Evolutionary conservation across 2,888 invertebrate species (phyloP).

Genomic region (Trissolcus brochymenae): DNA sequence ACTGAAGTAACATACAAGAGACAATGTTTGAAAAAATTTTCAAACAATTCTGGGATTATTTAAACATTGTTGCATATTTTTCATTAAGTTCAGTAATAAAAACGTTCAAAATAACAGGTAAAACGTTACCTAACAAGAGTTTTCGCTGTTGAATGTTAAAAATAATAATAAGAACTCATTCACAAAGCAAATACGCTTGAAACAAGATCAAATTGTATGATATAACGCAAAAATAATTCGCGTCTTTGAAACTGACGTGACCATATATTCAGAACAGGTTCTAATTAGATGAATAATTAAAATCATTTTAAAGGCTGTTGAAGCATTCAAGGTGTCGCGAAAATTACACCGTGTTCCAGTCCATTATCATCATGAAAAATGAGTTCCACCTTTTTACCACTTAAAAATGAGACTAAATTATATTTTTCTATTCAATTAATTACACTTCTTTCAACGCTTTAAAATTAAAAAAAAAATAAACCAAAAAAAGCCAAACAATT

Average conservation of each 20-base stretch:
- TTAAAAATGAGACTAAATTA: not conserved
- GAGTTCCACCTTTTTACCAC: not conserved
- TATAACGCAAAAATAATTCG: constrained; percentile 22
- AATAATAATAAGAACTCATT: constrained; percentile 20
- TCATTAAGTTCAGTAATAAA: too few species aligned
- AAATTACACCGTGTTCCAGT: constrained; percentile 2
- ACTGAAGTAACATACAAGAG: too few species aligned
- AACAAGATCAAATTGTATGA: not conserved
- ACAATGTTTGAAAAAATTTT: too few species aligned
- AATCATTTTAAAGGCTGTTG: constrained; percentile 17
- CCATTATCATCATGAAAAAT: too few species aligned
- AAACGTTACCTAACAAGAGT: too few species aligned
- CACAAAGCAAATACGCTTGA: constrained; percentile 3
- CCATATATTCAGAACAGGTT: constrained; percentile 15
- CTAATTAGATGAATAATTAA: constrained; percentile 37
- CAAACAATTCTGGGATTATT: too few species aligned
- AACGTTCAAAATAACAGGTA: too few species aligned
- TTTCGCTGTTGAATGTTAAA: too few species aligned
- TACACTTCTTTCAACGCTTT: not conserved
- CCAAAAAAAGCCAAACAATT: too few species aligned
- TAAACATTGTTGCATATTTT: too few species aligned
- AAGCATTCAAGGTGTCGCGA: constrained; percentile 12
- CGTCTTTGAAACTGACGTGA: constrained; percentile 6
- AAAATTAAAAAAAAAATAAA: too few species aligned
- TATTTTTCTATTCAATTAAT: not conserved